Evolutionary conservation across 2,797 vertebrate species (phyloP).

Genomic region (Caiman crocodilus): DNA sequence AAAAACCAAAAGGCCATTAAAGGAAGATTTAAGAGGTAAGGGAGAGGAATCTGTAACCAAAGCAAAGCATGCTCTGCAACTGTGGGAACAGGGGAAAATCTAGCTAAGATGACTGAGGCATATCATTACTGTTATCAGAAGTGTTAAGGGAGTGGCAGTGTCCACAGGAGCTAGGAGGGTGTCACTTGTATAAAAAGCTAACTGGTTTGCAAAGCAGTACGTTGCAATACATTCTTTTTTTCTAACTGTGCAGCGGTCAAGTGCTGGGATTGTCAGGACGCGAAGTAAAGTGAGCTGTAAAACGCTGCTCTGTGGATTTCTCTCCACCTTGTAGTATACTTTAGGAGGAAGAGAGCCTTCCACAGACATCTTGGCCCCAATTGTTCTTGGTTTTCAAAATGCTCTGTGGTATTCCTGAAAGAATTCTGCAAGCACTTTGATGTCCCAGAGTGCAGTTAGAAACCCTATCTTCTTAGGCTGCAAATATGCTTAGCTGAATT

Average conservation of each 20-base stretch:
- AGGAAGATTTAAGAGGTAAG: background rate
- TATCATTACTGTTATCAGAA: background rate
- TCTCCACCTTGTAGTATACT: background rate
- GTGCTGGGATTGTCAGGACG: background rate
- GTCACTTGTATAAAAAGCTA: background rate
- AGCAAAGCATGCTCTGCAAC: background rate
- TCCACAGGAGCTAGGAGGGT: background rate
- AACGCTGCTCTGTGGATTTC: background rate
- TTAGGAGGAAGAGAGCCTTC: background rate
- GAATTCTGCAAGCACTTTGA: background rate
- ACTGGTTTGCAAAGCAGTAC: background rate
- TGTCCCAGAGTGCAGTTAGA: background rate
- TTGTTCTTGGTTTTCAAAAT: background rate
- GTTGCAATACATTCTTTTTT: background rate
- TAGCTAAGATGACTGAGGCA: background rate
- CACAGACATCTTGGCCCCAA: background rate
- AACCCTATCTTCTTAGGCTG: background rate
- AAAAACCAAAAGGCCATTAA: background rate
- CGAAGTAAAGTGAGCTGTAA: background rate
- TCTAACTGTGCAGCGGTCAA: background rate
- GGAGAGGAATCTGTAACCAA: background rate
- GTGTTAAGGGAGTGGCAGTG: background rate
- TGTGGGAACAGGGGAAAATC: background rate
- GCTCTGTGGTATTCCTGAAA: background rate
- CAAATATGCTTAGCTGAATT: background rate